Conservation (phyloP, 2,888 invertebrate species). For the Caenorhabditis doughertyi region DNA sequence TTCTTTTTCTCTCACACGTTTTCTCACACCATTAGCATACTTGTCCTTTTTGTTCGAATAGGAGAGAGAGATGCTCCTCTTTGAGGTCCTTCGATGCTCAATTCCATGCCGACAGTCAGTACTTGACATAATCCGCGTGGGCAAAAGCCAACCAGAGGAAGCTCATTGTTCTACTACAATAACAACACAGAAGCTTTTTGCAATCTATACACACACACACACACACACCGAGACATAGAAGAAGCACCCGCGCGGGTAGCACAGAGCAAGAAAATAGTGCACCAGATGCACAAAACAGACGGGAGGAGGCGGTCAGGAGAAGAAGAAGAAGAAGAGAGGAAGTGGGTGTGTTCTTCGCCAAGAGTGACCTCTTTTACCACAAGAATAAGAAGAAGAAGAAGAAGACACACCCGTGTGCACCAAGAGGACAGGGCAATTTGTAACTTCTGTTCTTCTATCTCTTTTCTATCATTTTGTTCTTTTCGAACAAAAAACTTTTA, state of each 20-base stretch:
- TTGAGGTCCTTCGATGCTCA: slow-evolving; percentile 1
- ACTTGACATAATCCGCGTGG: slow-evolving; percentile 62
- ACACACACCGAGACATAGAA: slow-evolving; percentile 16
- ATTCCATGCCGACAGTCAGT: slow-evolving; percentile 52
- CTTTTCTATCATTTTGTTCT: slow-evolving; percentile 35
- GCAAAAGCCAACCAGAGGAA: slow-evolving; percentile 14
- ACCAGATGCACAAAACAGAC: slow-evolving; percentile 57
- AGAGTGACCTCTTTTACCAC: slow-evolving; percentile 48
- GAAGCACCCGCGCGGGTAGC: slow-evolving; percentile 48
- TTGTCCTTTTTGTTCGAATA: slow-evolving; percentile 18
- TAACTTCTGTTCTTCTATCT: slow-evolving; percentile 50
- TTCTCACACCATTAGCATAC: slow-evolving; percentile 58
- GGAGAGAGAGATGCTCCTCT: neutral
- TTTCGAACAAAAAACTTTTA: neutral
- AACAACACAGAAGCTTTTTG: slow-evolving; percentile 62
- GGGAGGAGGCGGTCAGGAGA: slow-evolving; percentile 41
- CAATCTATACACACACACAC: slow-evolving; percentile 55
- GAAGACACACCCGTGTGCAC: slow-evolving; percentile 51
- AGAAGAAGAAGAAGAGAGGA: slow-evolving; percentile 26
- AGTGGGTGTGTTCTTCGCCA: slow-evolving; percentile 58
- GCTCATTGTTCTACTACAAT: slow-evolving; percentile 59
- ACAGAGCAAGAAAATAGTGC: slow-evolving; percentile 34
- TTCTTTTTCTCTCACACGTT: slow-evolving; percentile 29
- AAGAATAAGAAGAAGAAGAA: slow-evolving; percentile 5
- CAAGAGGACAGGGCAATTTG: slow-evolving; percentile 37